Percentiles rank a stretch among this genome's conserved stretches.
phyloP scores from a whole-genome alignment of 2,888 invertebrate genomes.

The Drosophila lacicola region DNA sequence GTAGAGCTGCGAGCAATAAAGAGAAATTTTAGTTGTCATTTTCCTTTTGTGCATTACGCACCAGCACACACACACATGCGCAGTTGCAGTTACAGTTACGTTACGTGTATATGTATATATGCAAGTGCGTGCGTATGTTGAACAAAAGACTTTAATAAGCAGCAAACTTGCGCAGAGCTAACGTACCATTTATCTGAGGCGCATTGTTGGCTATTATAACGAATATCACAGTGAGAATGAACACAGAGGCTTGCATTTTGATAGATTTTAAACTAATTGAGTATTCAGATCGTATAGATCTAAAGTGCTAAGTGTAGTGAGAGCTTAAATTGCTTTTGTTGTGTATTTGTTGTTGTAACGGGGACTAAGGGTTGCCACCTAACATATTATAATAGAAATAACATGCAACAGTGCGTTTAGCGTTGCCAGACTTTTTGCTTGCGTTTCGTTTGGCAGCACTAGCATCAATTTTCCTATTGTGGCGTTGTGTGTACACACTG shows the following conservation, averaged over 20 bases:
- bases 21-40: slow-evolving; percentile 15
- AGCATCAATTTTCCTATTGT: slow-evolving; percentile 20
- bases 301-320: slow-evolving; percentile 15
- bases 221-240: slow-evolving; percentile 64
- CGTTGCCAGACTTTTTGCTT: slow-evolving; percentile 12
- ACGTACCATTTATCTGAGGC: slow-evolving; percentile 63
- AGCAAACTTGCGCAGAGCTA: slow-evolving; percentile 34
- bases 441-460: slow-evolving; percentile 30
- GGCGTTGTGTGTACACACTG: slow-evolving; percentile 53
- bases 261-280: slow-evolving; percentile 4
- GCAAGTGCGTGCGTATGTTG: slow-evolving; percentile 8
- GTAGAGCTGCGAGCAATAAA: slow-evolving; percentile 86
- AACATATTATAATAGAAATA: slow-evolving; percentile 2
- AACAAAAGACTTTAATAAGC: slow-evolving; percentile 48
- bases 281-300: slow-evolving; percentile 17
- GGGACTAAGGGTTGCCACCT: slow-evolving; percentile 28
- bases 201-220: slow-evolving; percentile 52
- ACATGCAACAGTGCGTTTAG: slow-evolving; percentile 21
- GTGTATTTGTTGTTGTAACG: slow-evolving; percentile 22
- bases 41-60: slow-evolving; percentile 29
- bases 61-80: slow-evolving; percentile 32
- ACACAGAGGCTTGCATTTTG: slow-evolving; percentile 46
- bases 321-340: slow-evolving; percentile 18
- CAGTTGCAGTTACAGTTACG: slow-evolving; percentile 8
- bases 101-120: slow-evolving; percentile 11